phyloP scores from a whole-genome alignment of 2,113 vertebrate genomes.

The Rhombomys opimus region DNA sequence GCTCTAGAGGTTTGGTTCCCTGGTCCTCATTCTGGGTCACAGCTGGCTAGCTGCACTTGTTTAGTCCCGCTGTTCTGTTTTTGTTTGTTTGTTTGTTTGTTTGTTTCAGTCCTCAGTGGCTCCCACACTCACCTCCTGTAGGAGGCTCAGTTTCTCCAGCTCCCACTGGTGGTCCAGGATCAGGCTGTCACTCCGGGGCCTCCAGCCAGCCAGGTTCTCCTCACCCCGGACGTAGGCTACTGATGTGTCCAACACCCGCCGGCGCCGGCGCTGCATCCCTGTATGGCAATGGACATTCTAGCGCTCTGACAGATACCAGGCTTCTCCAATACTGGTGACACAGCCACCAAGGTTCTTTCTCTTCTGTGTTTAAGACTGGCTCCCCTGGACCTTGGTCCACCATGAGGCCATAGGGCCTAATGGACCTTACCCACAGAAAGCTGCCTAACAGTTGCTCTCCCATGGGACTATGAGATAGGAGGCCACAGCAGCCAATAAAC shows the following conservation, averaged over 20 bases:
- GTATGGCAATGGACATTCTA: neutral
- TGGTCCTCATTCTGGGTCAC: neutral
- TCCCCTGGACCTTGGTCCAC: neutral
- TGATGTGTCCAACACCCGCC: conserved; percentile 96
- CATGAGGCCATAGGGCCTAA: neutral
- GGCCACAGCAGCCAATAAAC: neutral
- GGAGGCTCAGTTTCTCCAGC: conserved; percentile 97
- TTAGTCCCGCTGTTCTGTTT: neutral
- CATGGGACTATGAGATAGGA: rapidly evolving
- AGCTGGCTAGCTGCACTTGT: neutral
- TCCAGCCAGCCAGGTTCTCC: conserved; percentile 98
- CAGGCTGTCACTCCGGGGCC: conserved; percentile 97
- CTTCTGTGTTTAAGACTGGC: neutral
- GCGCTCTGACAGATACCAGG: neutral
- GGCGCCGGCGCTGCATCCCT: conserved; percentile 97
- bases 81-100: too few relatives aligned
- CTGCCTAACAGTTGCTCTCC: neutral
- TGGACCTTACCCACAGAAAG: neutral
- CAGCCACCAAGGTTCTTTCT: neutral
- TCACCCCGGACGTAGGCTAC: conserved; percentile 97
- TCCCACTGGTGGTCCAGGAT: conserved; percentile 99
- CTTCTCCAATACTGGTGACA: rapidly evolving
- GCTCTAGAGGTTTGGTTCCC: rapidly evolving
- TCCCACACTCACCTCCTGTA: conserved; percentile 91
- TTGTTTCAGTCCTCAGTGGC: neutral